Conservation (phyloP, 2,888 invertebrate species). For the Gymnocheta viridis region DNA sequence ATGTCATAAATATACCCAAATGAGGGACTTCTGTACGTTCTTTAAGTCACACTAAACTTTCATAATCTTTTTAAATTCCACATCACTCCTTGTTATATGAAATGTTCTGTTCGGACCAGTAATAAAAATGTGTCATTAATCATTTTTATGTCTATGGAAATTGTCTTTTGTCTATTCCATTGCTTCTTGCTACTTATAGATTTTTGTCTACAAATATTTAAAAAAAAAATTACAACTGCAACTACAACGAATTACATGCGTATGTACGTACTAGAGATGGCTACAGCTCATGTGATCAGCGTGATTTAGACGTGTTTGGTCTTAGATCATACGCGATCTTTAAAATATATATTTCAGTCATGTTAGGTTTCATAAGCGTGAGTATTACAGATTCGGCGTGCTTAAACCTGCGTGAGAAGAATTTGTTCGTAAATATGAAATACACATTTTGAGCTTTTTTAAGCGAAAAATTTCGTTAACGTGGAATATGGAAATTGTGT, state of each 20-base stretch:
- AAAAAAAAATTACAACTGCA: background rate
- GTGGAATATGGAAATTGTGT: too few relatives aligned
- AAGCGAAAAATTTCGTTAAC: too few relatives aligned
- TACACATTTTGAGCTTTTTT: too few relatives aligned
- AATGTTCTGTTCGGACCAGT: constrained; percentile 30
- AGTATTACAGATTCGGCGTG: too few relatives aligned
- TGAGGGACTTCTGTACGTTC: too few relatives aligned
- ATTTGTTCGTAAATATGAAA: too few relatives aligned
- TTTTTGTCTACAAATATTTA: constrained; percentile 21
- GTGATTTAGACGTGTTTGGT: background rate
- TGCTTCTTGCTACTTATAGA: constrained; percentile 53
- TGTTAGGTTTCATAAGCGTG: background rate
- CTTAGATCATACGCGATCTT: background rate
- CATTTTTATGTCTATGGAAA: constrained; percentile 68
- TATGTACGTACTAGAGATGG: background rate
- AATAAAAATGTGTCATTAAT: constrained; percentile 68
- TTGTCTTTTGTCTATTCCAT: constrained; percentile 58
- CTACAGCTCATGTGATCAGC: background rate
- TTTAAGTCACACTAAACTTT: background rate
- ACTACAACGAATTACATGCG: background rate
- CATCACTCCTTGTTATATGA: background rate
- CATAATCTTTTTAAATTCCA: background rate
- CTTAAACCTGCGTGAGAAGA: too few relatives aligned
- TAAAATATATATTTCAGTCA: background rate
- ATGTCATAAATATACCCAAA: too few relatives aligned